Base-by-base conservation (phyloP, 1,140 invertebrate species). In the Harlomillsia oculata region DNA sequence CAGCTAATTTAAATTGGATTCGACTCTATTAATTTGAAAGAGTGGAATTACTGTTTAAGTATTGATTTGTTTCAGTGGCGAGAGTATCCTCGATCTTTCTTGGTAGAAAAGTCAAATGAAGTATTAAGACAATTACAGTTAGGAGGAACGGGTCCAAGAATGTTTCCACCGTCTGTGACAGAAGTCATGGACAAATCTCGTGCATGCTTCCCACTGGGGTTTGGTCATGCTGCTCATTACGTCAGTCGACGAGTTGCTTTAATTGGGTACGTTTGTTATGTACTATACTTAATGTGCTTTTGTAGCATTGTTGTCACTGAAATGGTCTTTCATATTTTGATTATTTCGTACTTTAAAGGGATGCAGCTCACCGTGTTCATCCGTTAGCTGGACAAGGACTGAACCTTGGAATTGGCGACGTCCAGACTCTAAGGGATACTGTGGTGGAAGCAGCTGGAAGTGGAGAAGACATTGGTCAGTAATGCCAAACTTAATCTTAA, bases 381-480 rank as follows among this genome's bases (percentile, higher is more conserved):
- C 96, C 96, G 0, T 70, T 98, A 45, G 96, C 95, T 40, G 96
- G 96, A 0, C 93, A 97, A 73, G 95, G 95, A 11, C 89, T 97
- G 0, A 99, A 99, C 76, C 75, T 99, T 39, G 96, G 96, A 4
- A 95, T 98, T 72, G 89, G 88, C 21, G 97, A 99, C 75, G 83
- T 97, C 0, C 68, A 74, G 13, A 76, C 77, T 63, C 75, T 99
- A 0, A 77, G 81, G 9, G 68, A 82, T 44, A 69, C 81, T 3
- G 69, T 97, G 14, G 76, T 81, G 4, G 77, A 86, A 40, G 80
- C 84, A 3, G 73, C 81, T 0, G 80, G 81, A 60, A 73, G 78
- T 62, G 96, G 95, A 8, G 77, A 78, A 41, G 79, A 82, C 67
- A 72, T 89, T 44, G 82, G 85, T 83, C 74, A 73, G 70, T 41